Evolutionary conservation across 1,140 invertebrate species (phyloP).

Genomic region (Asbolus verrucosus): DNA sequence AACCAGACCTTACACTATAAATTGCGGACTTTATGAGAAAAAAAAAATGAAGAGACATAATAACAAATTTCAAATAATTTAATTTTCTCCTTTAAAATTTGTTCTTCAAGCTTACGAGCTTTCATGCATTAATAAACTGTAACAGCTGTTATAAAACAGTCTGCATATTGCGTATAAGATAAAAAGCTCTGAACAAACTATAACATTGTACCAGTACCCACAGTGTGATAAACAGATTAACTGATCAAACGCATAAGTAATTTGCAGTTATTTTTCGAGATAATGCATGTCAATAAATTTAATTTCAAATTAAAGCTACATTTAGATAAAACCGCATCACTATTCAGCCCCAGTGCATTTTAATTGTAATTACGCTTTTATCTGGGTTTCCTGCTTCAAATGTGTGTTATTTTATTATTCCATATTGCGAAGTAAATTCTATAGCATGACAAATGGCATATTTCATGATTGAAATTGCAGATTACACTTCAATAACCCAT

Average conservation of each 20-base stretch:
- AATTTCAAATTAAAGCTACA: conserved; percentile 30
- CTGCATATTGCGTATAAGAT: no score
- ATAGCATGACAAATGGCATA: neutral
- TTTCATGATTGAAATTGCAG: neutral
- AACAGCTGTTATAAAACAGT: no score
- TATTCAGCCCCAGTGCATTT: conserved; percentile 23
- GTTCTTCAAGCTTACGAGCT: no score
- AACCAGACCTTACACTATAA: no score
- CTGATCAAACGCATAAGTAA: conserved; percentile 15
- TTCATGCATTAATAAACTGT: no score
- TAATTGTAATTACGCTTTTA: conserved; percentile 19
- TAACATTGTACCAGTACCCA: neutral
- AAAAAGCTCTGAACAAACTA: no score
- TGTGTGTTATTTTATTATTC: conserved; percentile 32
- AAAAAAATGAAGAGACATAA: no score
- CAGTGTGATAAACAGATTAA: conserved; percentile 6
- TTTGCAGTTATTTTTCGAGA: conserved; percentile 23
- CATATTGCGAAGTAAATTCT: conserved; percentile 13
- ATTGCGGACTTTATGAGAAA: no score
- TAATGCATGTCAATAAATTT: conserved; percentile 31
- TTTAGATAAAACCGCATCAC: conserved; percentile 32
- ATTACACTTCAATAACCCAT: no score
- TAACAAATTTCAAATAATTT: no score
- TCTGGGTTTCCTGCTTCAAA: conserved; percentile 14
- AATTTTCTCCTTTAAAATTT: no score